Conservation (phyloP, 2,888 invertebrate genomes). For the Nemurella pictetii region DNA sequence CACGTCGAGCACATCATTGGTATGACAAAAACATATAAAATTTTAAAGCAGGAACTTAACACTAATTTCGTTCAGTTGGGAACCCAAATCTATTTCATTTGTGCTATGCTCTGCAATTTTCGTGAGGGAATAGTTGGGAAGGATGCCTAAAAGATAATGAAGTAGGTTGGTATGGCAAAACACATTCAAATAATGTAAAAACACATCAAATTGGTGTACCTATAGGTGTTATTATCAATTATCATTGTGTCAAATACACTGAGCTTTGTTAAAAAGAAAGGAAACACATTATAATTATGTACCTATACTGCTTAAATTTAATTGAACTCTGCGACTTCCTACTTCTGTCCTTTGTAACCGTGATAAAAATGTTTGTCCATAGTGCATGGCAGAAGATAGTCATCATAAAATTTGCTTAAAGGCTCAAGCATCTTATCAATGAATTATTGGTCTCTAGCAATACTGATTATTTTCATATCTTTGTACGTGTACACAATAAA, state of each 20-base stretch:
- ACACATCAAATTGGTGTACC: too few species aligned
- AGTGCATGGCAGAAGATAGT: slow-evolving; percentile 33
- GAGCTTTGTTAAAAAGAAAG: too few species aligned
- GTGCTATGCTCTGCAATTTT: slow-evolving; percentile 42
- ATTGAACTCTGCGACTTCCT: too few species aligned
- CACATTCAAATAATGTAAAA: too few species aligned
- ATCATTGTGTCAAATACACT: too few species aligned
- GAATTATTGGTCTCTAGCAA: slow-evolving; percentile 38
- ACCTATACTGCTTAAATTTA: too few species aligned
- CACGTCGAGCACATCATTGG: too few species aligned
- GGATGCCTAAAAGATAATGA: slow-evolving; percentile 5
- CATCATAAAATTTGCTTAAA: slow-evolving; percentile 36
- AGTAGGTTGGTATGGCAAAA: too few species aligned
- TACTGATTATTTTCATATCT: slow-evolving; percentile 30
- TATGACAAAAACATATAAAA: too few species aligned
- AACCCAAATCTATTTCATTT: slow-evolving; percentile 39
- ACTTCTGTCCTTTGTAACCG: slow-evolving; percentile 2
- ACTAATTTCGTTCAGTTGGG: slow-evolving; percentile 29
- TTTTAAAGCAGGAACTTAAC: too few species aligned
- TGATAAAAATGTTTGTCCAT: slow-evolving; percentile 39
- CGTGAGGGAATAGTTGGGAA: slow-evolving; percentile 32
- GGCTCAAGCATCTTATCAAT: slow-evolving; percentile 36
- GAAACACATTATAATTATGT: too few species aligned
- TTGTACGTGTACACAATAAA: slow-evolving; percentile 38
- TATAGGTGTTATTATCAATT: too few species aligned